Conservation (phyloP, 2,797 vertebrate species). For the Muscicapa comitata region DNA sequence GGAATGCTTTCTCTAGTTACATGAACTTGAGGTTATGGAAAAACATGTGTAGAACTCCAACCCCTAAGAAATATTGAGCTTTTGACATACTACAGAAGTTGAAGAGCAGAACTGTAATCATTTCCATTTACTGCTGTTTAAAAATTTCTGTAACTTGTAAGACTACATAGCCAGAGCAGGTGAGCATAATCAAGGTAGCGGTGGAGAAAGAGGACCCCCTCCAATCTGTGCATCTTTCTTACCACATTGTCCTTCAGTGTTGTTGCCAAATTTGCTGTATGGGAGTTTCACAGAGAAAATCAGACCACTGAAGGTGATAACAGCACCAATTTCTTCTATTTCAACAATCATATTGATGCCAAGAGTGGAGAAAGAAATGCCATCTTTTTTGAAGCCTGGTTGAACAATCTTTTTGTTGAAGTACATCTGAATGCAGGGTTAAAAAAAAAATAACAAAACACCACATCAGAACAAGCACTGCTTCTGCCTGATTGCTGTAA, state of each 20-base stretch:
- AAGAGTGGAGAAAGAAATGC: conserved; percentile 59
- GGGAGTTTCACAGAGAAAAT: conserved; percentile 77
- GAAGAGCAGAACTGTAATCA: neutral
- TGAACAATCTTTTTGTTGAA: conserved; percentile 66
- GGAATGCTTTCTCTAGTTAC: neutral
- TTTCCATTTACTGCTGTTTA: neutral
- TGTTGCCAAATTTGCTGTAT: conserved; percentile 74
- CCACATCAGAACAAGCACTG: neutral
- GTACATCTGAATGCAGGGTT: conserved; percentile 63
- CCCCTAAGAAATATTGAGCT: neutral
- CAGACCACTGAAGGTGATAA: conserved; percentile 75
- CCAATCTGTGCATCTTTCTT: conserved; percentile 19
- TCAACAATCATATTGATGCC: conserved; percentile 77
- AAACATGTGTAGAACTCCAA: neutral
- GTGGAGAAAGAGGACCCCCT: neutral
- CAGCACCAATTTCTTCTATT: conserved; percentile 65
- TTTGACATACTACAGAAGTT: neutral
- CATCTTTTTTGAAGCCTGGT: conserved; percentile 70
- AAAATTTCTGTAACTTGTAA: neutral
- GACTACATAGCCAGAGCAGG: neutral
- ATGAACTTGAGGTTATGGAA: neutral
- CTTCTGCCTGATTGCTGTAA: neutral
- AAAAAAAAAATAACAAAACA: neutral
- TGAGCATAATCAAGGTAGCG: neutral
- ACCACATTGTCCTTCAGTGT: conserved; percentile 83